These are phyloP conservation scores for Drosophila tanythrix DNA, from an alignment of 2,888 invertebrate genomes.

Conservation along the genomic window DNA sequence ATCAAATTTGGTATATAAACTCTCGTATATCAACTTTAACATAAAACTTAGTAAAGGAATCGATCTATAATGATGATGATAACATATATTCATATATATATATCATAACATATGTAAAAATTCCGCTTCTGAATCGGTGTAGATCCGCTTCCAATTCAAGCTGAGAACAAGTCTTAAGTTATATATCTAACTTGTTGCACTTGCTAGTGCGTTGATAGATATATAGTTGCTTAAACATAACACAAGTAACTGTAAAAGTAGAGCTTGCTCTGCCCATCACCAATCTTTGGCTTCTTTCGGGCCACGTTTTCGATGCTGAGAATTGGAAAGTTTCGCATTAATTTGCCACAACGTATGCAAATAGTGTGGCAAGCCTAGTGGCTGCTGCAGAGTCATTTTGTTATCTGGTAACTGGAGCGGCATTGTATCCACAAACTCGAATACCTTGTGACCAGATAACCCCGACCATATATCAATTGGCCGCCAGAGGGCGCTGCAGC, in stretches of 20 bases:
- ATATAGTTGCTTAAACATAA: background rate
- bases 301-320: background rate
- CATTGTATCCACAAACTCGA: slow-evolving; percentile 16
- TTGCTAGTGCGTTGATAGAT: rapidly evolving
- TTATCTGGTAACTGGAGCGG: slow-evolving; percentile 30
- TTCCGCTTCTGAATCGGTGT: background rate
- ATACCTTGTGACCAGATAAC: slow-evolving; percentile 48
- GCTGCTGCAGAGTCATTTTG: slow-evolving; percentile 35
- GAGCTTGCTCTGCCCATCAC: background rate
- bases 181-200: background rate
- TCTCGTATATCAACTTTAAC: background rate
- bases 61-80: background rate
- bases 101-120: too few relatives aligned
- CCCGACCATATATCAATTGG: slow-evolving; percentile 66
- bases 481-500: slow-evolving; percentile 63
- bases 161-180: background rate
- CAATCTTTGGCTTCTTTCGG: background rate
- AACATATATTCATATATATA: background rate
- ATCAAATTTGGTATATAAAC: background rate
- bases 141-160: background rate
- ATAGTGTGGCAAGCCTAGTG: slow-evolving; percentile 6
- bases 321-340: background rate
- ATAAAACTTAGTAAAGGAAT: background rate
- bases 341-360: background rate
- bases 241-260: background rate